Percentiles rank a stretch among this genome's conserved stretches.
Evolutionary conservation across 30 jellyfish, hydroid and myxozoan genomes (phyloP).

Genomic region (Pelagia noctiluca): DNA sequence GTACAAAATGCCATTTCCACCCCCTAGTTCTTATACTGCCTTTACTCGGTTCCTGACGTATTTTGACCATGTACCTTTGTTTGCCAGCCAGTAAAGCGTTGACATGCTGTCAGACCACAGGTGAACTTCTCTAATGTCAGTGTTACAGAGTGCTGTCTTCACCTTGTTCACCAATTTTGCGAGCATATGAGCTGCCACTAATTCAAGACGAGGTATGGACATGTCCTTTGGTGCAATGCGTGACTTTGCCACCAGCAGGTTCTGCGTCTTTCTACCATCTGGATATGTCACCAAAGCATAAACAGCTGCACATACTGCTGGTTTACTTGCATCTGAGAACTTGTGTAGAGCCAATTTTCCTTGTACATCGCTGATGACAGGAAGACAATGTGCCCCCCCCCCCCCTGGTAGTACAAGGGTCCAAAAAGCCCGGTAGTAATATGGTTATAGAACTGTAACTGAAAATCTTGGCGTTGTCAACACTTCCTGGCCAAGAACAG

Average conservation of each 20-base stretch:
- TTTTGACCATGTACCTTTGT: constrained; percentile 49
- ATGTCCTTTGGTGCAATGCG: constrained; percentile 32
- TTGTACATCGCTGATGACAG: no score
- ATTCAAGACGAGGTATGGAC: constrained; percentile 63
- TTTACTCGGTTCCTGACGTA: constrained; percentile 67
- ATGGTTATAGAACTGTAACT: no score
- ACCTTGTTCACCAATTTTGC: constrained; percentile 65
- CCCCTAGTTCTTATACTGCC: constrained; percentile 34
- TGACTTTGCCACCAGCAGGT: constrained; percentile 30
- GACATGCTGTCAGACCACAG: constrained; percentile 76
- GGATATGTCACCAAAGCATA: background rate
- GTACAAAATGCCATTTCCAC: constrained; percentile 41
- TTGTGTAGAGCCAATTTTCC: no score
- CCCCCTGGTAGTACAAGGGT: no score
- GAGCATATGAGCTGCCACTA: constrained; percentile 52
- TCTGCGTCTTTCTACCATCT: constrained; percentile 1
- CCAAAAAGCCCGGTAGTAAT: no score
- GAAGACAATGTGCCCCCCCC: no score
- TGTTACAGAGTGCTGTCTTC: constrained; percentile 8
- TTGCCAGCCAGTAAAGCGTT: constrained; percentile 62
- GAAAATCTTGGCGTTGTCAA: no score
- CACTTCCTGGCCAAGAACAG: no score
- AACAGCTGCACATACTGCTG: constrained; percentile 42
- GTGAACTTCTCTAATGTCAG: background rate
- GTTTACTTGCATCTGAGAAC: constrained; percentile 64